Base-by-base conservation (phyloP, 2,888 invertebrate genomes). In the Troides helena region DNA sequence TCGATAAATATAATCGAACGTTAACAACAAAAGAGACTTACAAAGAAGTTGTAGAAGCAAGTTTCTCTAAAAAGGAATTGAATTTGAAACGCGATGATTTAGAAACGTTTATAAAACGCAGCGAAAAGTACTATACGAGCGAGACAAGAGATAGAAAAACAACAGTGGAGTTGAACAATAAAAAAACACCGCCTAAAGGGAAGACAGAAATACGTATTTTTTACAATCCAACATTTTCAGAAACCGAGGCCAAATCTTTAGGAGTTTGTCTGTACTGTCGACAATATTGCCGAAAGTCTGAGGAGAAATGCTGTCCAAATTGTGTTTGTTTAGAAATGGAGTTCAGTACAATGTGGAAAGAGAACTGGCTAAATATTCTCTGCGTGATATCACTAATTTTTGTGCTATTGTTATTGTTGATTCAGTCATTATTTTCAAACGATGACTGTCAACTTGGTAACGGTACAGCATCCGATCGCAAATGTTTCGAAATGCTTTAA, bases 191-290 rank as follows among this genome's bases (percentile, higher is more conserved):
- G 2, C 73, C 77, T 6, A 84, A 84, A 71, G 83, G 80, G 0
- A 86, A 88, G 71, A 93, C 93, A 0, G 91, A 93, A 72, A 85
- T 93, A 1, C 80, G 90, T 6, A 93, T 93, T 21, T 85, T 92
- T 23, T 93, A 93, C 67, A 93, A 93, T 71, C 93, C 93, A 0
- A 91, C 92, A 0, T 93, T 93, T 70, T 84, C 83, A 65, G 77
- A 84, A 0, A 85, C 87, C 0, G 81, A 82, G 0, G 77, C 79
- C 1, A 76, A 70, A 10, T 75, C 86, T 0, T 76, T 79, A 73
- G 89, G 90, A 0, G 86, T 86, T 21, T 92, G 92, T 65, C 79
- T 80, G 6, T 87, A 81, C 69, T 92, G 92, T 71, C 82, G 82
- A 17, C 78, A 84, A 1, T 80, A 85, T 2, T 92, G 92, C 62